These are phyloP conservation scores for Dasyurus viverrinus DNA, from an alignment of 2,113 vertebrate species.

Conservation along the genomic window DNA sequence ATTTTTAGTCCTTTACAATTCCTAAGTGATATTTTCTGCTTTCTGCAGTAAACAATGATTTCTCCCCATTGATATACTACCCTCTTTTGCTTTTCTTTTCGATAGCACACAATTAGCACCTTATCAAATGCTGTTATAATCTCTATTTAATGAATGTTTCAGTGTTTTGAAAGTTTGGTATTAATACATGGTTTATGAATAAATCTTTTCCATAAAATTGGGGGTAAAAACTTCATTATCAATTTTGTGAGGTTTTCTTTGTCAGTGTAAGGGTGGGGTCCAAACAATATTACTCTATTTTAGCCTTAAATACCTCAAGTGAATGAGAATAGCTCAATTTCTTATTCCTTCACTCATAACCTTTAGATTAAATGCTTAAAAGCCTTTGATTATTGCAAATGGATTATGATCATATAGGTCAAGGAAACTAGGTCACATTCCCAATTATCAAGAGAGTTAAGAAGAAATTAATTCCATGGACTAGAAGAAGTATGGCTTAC, in stretches of 20 bases:
- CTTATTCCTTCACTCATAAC: background rate
- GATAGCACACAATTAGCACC: background rate
- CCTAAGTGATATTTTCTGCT: background rate
- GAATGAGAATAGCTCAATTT: background rate
- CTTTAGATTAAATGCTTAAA: background rate
- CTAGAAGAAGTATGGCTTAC: background rate
- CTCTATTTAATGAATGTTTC: background rate
- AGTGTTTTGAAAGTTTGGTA: too few species aligned
- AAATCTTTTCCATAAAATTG: background rate
- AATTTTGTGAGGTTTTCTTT: background rate
- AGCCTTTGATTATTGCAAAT: background rate
- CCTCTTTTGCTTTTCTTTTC: background rate
- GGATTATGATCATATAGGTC: background rate
- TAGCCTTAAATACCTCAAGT: background rate
- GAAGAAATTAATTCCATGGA: background rate
- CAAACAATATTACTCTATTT: background rate
- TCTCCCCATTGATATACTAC: background rate
- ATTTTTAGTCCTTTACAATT: background rate
- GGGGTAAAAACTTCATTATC: background rate
- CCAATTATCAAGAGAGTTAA: background rate
- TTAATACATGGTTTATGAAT: too few species aligned
- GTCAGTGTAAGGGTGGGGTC: background rate
- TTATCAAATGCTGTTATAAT: background rate
- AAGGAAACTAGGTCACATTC: background rate
- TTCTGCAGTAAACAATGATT: background rate